Evolutionary conservation across 2,113 vertebrate species (phyloP), one percentile per base, ranked within the genome.

Genomic region (Poeciliopsis retropinna): DNA sequence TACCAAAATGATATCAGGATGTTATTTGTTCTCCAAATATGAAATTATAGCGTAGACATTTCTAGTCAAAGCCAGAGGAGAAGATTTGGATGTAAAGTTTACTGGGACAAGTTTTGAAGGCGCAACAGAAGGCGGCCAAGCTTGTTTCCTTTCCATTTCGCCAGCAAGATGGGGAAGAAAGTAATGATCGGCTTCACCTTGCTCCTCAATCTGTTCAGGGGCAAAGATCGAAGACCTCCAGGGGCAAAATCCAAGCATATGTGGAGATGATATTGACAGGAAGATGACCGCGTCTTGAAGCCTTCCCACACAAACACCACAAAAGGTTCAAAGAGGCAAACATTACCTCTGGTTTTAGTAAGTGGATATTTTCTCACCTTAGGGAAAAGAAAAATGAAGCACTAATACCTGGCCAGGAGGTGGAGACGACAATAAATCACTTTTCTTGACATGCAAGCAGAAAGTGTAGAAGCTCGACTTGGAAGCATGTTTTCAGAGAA

Each of bases 181-280:
- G 31, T 60, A 74, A 88, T 75, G 76, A 76, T 82, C 37, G 32
- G 27, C 60, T 57, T 12, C 7, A 60, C 80, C 72, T 25, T 57
- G 22, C 74, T 76, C 27, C 28, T 80, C 79, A 81, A 84, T 85
- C 84, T 80, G 80, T 72, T 85, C 64, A 64, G 77, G 78, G 70
- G 75, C 32, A 72, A 71, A 12, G 80, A 89, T 87, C 75, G 86
- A 87, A 81, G 79, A 81, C 80, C 75, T 74, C 72, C 75, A 75
- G 73, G 31, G 81, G 76, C 39, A 79, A 86, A 85, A 83, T 74
- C 76, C 69, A 39, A 60, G 60, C 64, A 73, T 76, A 83, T 78
- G 60, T 64, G 65, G 29, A 0, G 64, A 66, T 72, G 61, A 63
- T 62, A 60, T 62, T 81, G 82, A 82, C 83, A 88, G 65, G 67